Base-by-base conservation (phyloP, 2,797 vertebrate species). In the Cynopterus sphinx region DNA sequence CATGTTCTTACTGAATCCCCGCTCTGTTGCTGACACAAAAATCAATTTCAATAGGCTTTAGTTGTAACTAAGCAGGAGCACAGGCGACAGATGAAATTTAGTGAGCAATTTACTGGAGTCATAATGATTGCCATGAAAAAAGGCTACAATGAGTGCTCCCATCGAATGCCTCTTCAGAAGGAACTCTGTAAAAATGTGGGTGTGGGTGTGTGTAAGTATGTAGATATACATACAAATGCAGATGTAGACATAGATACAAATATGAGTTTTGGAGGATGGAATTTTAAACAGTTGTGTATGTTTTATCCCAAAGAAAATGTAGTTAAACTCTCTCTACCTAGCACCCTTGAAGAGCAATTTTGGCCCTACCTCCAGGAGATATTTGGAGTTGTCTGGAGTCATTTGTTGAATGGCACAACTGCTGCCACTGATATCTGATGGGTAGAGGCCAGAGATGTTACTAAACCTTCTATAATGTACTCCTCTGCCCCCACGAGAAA, bases 21-120 rank as follows among this genome's bases (percentile, higher is more conserved):
- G 92, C 78, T 91, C 85, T 86, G 78, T 33, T 57, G 70, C 92
- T 91, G 92, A 97, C 96, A 97, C 94, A 73, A 93, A 96, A 97
- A 97, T 97, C 96, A 95, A 96, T 97, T 96, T 94, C 95, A 95
- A 68, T 46, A 83, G 96, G 94, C 95, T 96, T 97, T 96, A 89
- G 82, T 46, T 94, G 87, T 91, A 95, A 83, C 93, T 96, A 95
- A 95, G 78, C 94, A 96, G 96, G 81, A 95, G 89, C 51, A 3
- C 63, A 63, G 83, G 95, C 6, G 75, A 96, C 93, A 86, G 95
- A 97, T 84, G 83, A 96, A 92, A 96, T 91, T 95, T 73, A 93
- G 96, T 79, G 94, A 86, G 88, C 92, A 74, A 96, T 89, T 91
- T 83, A 95, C 74, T 68, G 65, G 26, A 87, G 33, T 97, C 85